These are phyloP conservation scores for Lycaena phlaeas DNA, from an alignment of 2,888 invertebrate species.

Conservation along the genomic window DNA sequence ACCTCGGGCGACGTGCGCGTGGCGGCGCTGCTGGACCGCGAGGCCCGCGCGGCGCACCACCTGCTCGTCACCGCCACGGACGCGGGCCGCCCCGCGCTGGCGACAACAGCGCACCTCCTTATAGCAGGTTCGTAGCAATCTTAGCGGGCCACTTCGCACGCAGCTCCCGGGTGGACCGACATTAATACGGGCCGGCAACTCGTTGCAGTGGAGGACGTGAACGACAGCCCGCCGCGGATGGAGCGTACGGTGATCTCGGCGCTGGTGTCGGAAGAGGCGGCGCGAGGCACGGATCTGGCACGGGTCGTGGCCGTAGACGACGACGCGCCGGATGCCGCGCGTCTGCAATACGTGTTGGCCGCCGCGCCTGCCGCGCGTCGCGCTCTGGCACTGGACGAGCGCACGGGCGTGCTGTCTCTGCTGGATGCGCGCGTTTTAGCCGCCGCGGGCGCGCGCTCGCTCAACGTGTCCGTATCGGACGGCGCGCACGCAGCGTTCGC, in stretches of 20 bases:
- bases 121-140: slow-evolving; percentile 78
- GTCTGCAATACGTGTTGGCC: slow-evolving; percentile 85
- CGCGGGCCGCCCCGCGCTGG: slow-evolving; percentile 85
- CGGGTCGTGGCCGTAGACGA: slow-evolving; percentile 92
- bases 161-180: too few relatives aligned
- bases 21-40: slow-evolving; percentile 86
- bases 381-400: slow-evolving; percentile 37
- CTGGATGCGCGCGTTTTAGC: slow-evolving; percentile 64
- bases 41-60: slow-evolving; percentile 80
- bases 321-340: slow-evolving; percentile 83
- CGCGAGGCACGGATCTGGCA: slow-evolving; percentile 89
- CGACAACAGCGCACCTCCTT: slow-evolving; percentile 87
- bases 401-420: slow-evolving; percentile 44
- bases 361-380: slow-evolving; percentile 29
- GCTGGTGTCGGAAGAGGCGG: slow-evolving; percentile 84
- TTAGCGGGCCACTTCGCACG: too few relatives aligned
- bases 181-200: too few relatives aligned
- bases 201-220: slow-evolving; percentile 85
- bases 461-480: slow-evolving; percentile 96
- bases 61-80: slow-evolving; percentile 87
- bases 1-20: slow-evolving; percentile 84
- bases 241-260: slow-evolving; percentile 86
- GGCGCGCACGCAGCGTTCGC: slow-evolving; percentile 95
- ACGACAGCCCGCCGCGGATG: slow-evolving; percentile 91
- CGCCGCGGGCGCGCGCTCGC: slow-evolving; percentile 70